Evolutionary conservation across 2,888 invertebrate species (phyloP), one percentile per base, ranked within the genome.

Genomic region (Busseola fusca): DNA sequence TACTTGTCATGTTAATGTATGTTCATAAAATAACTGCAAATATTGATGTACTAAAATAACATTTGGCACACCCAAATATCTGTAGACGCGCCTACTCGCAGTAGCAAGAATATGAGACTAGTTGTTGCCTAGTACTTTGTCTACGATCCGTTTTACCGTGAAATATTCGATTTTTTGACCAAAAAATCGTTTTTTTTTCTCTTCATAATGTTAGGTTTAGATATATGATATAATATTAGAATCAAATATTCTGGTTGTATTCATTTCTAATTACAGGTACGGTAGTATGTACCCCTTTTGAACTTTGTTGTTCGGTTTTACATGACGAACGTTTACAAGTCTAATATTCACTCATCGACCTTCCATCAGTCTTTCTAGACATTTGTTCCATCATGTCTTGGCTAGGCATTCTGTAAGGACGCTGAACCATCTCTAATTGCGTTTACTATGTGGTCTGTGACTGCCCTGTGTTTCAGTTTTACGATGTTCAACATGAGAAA

Each of bases 1-100:
- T 64, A 48, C 59, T 64, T 34, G 52, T 42, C 54, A 57, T 70
- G n/a, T 50, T 63, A 56, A 34, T 45, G 40, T 76, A 54, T 69
- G 34, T 42, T 57, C 9, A 77, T 40, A 34, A 52, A 14, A n/a
- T 12, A 48, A 45, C 27, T 64, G 40, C 34, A 74, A 80, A 80
- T 64, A 67, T 74, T 79, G 42, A 56, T 16, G 16, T 42, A 54
- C 30, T 72, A 27, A 48, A 58, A 54, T 56, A 25, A 72, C 30
- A 6, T 63, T 63, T 42, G 62, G 12, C 79, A 50, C 58, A 48
- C 37, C 52, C 21, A 48, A 21, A 16, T 30, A 30, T 63, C 16
- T 52, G 50, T 50, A 10, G 42, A 40, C 30, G 48, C 34, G 27
- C 30, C 16, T 30, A 69, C 14, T 27, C 18, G 10, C 14, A 18